Percentiles rank a stretch among this genome's conserved stretches.
Evolutionary conservation across 2,113 vertebrate species (phyloP).

Genomic region (Sceloporus undulatus): DNA sequence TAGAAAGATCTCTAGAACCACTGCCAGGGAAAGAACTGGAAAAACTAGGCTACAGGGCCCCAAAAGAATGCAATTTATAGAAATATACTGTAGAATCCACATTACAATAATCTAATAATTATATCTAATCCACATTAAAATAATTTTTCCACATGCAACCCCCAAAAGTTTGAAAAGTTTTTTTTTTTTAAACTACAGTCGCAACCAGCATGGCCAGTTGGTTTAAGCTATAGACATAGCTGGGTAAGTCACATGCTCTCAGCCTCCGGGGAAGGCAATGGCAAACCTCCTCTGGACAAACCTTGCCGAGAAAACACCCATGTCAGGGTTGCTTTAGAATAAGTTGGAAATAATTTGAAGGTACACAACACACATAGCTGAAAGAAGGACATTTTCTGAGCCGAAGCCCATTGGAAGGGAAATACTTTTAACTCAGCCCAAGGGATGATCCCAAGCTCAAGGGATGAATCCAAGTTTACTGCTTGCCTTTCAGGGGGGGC

Average conservation of each 20-base stretch:
- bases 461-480: not conserved
- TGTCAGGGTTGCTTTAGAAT: too few relatives aligned
- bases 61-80: not conserved
- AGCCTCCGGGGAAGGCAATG: too few relatives aligned
- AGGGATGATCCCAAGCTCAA: not conserved
- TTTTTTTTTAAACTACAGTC: too few relatives aligned
- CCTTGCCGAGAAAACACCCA: too few relatives aligned
- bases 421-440: conserved; percentile 1
- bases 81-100: not conserved
- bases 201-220: too few relatives aligned
- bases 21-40: not conserved
- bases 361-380: not conserved
- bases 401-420: conserved; percentile 20
- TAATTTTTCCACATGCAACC: not conserved
- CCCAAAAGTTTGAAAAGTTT: too few relatives aligned
- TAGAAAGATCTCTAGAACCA: not conserved
- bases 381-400: not conserved
- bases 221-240: too few relatives aligned
- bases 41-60: not conserved
- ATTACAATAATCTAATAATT: not conserved
- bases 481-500: conserved; percentile 14
- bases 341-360: too few relatives aligned
- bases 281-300: too few relatives aligned
- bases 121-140: not conserved
- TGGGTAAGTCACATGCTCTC: too few relatives aligned